phyloP scores from a whole-genome alignment of 2,888 invertebrate species.

The Tenthredo mesomela region DNA sequence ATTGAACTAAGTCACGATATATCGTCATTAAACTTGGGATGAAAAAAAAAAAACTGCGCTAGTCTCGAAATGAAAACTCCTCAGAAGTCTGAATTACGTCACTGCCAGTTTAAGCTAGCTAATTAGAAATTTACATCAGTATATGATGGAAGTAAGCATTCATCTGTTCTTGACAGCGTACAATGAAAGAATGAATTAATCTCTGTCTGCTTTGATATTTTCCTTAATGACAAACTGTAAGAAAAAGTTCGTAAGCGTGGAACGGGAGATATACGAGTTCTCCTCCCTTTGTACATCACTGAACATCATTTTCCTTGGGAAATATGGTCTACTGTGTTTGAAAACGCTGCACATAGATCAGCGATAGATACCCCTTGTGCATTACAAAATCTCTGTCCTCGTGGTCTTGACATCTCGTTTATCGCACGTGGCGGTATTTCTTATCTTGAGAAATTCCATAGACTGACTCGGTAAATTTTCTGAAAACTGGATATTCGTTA shows the following conservation, averaged over 20 bases:
- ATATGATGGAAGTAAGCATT: not conserved
- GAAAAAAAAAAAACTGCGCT: conserved; percentile 16
- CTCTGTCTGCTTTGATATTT: not conserved
- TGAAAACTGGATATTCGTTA: not conserved
- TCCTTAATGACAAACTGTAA: not conserved
- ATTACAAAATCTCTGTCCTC: not conserved
- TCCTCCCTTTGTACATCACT: not conserved
- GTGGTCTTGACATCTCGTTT: conserved; percentile 12
- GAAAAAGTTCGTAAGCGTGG: not conserved
- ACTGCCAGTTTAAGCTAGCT: not conserved
- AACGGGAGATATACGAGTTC: not conserved
- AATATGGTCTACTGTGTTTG: not conserved
- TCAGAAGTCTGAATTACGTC: not conserved
- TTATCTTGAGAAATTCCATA: not conserved
- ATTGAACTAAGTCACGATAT: conserved; percentile 70
- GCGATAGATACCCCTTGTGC: not conserved
- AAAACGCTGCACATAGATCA: not conserved
- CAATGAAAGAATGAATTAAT: not conserved
- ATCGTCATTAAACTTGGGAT: conserved; percentile 65
- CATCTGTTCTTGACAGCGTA: not conserved
- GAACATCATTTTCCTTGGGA: not conserved
- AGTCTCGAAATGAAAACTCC: not conserved
- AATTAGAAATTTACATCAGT: not conserved
- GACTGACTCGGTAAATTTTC: not conserved
- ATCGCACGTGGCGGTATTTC: not conserved